A percentile compares a stretch with the other conserved stretches of the same genome.
Evolutionary conservation across 1,140 invertebrate genomes (phyloP).

Genomic region (Tribolium castaneum): DNA sequence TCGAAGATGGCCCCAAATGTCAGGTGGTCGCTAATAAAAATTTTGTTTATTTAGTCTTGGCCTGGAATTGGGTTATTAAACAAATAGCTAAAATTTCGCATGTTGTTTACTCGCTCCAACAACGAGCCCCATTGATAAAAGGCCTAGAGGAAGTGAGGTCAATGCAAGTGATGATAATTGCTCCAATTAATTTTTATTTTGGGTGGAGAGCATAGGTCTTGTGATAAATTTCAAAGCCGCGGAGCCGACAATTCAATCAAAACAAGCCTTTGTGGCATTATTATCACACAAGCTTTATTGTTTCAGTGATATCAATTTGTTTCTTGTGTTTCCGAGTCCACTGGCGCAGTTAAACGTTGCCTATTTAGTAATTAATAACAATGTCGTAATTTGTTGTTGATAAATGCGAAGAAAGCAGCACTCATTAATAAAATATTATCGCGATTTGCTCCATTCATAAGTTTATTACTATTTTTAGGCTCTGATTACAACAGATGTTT

Average conservation of each 20-base stretch:
- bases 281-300: conserved; percentile 20
- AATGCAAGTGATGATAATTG: conserved; percentile 35
- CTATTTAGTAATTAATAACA: not conserved
- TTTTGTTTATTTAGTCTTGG: conserved; percentile 14
- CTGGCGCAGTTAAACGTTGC: not conserved
- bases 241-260: conserved; percentile 18
- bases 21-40: conserved; percentile 5
- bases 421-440: conserved; percentile 24
- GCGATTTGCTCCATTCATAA: conserved; percentile 1
- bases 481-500: conserved; percentile 23
- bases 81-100: not conserved
- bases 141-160: conserved; percentile 19
- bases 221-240: conserved; percentile 3
- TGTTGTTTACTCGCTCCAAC: not conserved
- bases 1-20: conserved; percentile 2
- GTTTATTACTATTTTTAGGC: conserved; percentile 6
- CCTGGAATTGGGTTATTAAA: not conserved
- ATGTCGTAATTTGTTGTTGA: conserved; percentile 28
- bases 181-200: conserved; percentile 30
- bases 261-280: conserved; percentile 13
- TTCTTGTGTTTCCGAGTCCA: not conserved
- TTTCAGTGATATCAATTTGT: conserved; percentile 20
- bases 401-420: conserved; percentile 25
- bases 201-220: conserved; percentile 11
- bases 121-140: not conserved